Evolutionary conservation across 2,888 invertebrate genomes (phyloP).

Genomic region (Cistogaster globosa): DNA sequence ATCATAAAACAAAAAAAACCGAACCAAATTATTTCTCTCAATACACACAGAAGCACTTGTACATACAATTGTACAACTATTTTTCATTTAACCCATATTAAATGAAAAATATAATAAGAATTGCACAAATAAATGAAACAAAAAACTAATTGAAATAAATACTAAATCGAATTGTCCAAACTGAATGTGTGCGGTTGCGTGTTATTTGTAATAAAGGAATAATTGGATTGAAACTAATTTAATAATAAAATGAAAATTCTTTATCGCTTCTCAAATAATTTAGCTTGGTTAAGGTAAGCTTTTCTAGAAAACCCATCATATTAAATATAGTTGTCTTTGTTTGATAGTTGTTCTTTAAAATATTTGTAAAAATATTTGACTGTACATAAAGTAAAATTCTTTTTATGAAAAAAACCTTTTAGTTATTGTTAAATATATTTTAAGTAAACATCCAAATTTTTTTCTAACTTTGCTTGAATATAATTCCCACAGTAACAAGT

Average conservation of each 20-base stretch:
- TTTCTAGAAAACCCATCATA: too few species aligned
- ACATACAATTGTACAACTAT: not conserved
- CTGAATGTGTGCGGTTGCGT: not conserved
- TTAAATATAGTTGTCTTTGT: too few species aligned
- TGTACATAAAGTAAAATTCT: too few species aligned
- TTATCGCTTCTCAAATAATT: too few species aligned
- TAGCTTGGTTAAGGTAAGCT: too few species aligned
- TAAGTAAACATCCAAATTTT: too few species aligned
- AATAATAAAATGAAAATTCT: not conserved
- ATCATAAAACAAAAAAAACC: not conserved
- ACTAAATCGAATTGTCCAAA: slow-evolving; percentile 32
- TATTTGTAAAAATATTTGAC: too few species aligned
- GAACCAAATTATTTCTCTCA: not conserved
- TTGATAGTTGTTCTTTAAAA: too few species aligned
- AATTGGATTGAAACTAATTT: not conserved
- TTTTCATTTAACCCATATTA: slow-evolving; percentile 32
- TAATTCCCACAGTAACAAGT: too few species aligned
- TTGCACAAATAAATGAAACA: slow-evolving; percentile 18
- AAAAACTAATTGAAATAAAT: slow-evolving; percentile 12
- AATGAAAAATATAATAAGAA: slow-evolving; percentile 44
- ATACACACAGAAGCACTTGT: not conserved
- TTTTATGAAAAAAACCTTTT: too few species aligned
- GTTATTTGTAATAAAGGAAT: not conserved
- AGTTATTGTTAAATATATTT: too few species aligned
- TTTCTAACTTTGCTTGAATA: too few species aligned